Evolutionary conservation across 2,888 invertebrate species (phyloP), one percentile per base, ranked within the genome.

Genomic region (Drosophila bunnanda): DNA sequence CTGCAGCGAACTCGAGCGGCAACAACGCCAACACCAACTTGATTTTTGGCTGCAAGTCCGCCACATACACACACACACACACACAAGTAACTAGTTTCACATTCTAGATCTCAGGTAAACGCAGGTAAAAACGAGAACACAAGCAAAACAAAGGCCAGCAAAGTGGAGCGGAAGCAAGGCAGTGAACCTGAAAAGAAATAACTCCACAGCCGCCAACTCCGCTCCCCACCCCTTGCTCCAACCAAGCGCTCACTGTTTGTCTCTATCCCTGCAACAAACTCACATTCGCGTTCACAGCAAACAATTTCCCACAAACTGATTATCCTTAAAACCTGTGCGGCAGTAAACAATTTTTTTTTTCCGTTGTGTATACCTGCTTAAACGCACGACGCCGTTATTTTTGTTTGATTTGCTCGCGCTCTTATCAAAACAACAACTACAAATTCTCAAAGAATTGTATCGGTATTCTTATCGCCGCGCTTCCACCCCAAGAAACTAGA

Each of bases 111-210:
- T 71, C 78, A 60, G 59, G 39, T 56, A 56, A 56, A n/a, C 46
- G 61, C 71, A 76, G 64, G 65, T 81, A 76, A 48, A 59, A 61
- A 73, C 65, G 22, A 56, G 59, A 59, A 71, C 70, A 75, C 75
- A 64, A 70, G 66, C 69, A 77, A 79, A 86, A 82, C 79, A 84
- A 83, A 86, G 74, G 75, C 56, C 76, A 52, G 73, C 54, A 75
- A 83, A 81, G 75, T 87, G 76, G 87, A 83, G 79, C 87, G 82
- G 87, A 83, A 87, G 87, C 41, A 72, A 82, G 76, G 85, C 79
- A 83, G 70, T 82, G 82, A 83, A 87, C 84, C 87, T 81, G 88
- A 87, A 87, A 79, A 61, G 25, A 80, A 76, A 75, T 82, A 78
- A 75, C 87, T 83, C 74, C 80, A 78, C 80, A 64, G 13, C 44